phyloP scores from a whole-genome alignment of 1,140 invertebrate genomes.

The Magallana ariakensis region DNA sequence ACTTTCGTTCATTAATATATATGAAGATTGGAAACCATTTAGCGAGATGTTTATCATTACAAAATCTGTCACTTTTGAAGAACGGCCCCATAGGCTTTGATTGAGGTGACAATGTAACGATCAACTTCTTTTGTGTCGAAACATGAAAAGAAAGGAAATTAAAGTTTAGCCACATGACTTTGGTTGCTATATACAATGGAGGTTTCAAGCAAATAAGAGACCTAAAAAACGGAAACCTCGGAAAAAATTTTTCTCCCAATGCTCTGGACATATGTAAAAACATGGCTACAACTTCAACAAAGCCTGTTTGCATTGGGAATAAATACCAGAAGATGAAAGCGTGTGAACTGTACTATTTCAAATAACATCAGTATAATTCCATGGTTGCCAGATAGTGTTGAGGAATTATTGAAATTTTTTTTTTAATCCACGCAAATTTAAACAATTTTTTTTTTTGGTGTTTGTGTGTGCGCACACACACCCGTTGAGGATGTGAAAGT shows the following conservation, averaged over 20 bases:
- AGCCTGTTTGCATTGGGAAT: not conserved
- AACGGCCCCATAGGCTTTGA: not conserved
- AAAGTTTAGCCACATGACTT: conserved; percentile 26
- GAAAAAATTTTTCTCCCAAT: conserved; percentile 1
- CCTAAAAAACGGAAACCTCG: not conserved
- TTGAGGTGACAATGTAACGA: conserved; percentile 1
- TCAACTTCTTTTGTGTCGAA: conserved; percentile 10
- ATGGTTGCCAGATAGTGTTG: not conserved
- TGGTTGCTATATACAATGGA: conserved; percentile 2
- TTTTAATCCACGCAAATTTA: too few species aligned
- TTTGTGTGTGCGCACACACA: too few species aligned
- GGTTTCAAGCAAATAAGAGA: conserved; percentile 5
- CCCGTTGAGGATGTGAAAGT: conserved; percentile 1
- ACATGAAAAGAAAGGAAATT: conserved; percentile 33
- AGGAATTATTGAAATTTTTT: conserved; percentile 16
- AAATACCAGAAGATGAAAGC: conserved; percentile 23
- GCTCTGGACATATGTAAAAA: not conserved
- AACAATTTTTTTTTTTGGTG: too few species aligned
- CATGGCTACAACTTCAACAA: conserved; percentile 3
- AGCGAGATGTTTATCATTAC: conserved; percentile 19
- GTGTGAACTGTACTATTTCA: not conserved
- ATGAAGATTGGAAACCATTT: conserved; percentile 25
- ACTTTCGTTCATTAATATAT: conserved; percentile 17
- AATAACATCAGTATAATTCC: conserved; percentile 3
- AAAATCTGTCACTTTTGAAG: conserved; percentile 19